These are phyloP conservation scores for Orthosia cruda DNA, from an alignment of 2,888 invertebrate species.

Conservation along the genomic window DNA sequence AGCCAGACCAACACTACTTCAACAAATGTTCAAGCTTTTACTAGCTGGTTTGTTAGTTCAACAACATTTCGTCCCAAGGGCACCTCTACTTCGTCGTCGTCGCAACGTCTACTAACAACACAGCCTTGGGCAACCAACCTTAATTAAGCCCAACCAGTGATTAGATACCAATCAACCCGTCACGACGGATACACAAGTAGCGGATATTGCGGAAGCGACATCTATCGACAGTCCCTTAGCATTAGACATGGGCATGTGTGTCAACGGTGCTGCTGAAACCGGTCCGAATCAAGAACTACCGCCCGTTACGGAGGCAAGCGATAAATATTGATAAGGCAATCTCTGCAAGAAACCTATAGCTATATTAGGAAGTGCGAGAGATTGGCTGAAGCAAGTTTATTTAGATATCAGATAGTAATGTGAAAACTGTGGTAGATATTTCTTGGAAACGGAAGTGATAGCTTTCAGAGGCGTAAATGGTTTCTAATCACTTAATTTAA, in stretches of 20 bases:
- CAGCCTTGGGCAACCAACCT: constrained; percentile 28
- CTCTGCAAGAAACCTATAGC: constrained; percentile 51
- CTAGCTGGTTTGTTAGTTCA: constrained; percentile 13
- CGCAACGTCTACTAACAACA: constrained; percentile 36
- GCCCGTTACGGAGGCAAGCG: constrained; percentile 46
- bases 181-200: constrained; percentile 52
- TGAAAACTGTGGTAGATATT: constrained; percentile 45
- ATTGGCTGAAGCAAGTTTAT: constrained; percentile 46
- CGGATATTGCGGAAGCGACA: constrained; percentile 62
- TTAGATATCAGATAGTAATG: constrained; percentile 58
- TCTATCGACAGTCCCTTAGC: constrained; percentile 49
- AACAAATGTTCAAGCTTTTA: not conserved
- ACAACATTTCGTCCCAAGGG: constrained; percentile 32
- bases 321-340: constrained; percentile 67
- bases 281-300: constrained; percentile 58
- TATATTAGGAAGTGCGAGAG: constrained; percentile 53
- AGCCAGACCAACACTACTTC: too few relatives aligned
- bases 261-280: constrained; percentile 66
- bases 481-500: constrained; percentile 37
- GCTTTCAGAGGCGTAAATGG: constrained; percentile 1
- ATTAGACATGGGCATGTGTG: constrained; percentile 71
- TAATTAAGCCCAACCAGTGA: constrained; percentile 50
- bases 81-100: constrained; percentile 1
- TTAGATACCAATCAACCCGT: constrained; percentile 47
- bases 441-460: constrained; percentile 51